Evolutionary conservation across 1,140 invertebrate genomes (phyloP), one percentile per base, ranked within the genome.

Genomic region (Pollicipes pollicipes): DNA sequence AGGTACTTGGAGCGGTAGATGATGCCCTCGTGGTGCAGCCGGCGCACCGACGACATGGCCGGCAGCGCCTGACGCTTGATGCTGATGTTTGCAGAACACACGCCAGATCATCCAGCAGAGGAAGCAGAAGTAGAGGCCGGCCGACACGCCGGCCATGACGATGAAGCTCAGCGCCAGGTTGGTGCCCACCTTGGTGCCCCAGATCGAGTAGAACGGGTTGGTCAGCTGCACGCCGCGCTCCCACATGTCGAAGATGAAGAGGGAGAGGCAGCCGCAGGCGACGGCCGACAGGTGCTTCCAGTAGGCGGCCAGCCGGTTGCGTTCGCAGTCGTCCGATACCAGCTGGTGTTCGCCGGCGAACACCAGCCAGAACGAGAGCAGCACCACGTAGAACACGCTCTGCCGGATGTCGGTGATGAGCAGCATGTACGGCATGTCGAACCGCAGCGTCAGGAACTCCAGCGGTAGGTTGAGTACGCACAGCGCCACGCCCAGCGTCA

Each of bases 1-100:
- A 99, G 82, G 78, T 98, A 98, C 80, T 97, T 95, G 79, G 99
- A 99, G 72, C 97, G 86, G 79, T 97, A 99, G 77, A 99, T 98
- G 29, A 98, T 88, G 29, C 93, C 94, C 79, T 85, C 76, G 69
- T 97, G 96, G 79, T 94, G 92, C 68, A 95, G 81, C 73, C 93
- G 85, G 31, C 95, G 83, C 0, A 91, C 87, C 68, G 87, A 88
- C 68, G 90, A 92, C 95, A 98, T 95, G 66, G 87, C 88, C 2
- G 95, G 90, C 66, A 98, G 81, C 30, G 88, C 85, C 29, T 88
- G 85, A 71, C 90, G 83, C 80, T 97, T 98, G 8, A 87, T 83
- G 70, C 90, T 92, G 73, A 99, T 98, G 78, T 97, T n/a, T 98
- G 72, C 85, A 85, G 76, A 94, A 95, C 26, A 98, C 93, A 77